Conservation (phyloP, 2,113 vertebrate genomes). For the Collichthys lucidus region DNA sequence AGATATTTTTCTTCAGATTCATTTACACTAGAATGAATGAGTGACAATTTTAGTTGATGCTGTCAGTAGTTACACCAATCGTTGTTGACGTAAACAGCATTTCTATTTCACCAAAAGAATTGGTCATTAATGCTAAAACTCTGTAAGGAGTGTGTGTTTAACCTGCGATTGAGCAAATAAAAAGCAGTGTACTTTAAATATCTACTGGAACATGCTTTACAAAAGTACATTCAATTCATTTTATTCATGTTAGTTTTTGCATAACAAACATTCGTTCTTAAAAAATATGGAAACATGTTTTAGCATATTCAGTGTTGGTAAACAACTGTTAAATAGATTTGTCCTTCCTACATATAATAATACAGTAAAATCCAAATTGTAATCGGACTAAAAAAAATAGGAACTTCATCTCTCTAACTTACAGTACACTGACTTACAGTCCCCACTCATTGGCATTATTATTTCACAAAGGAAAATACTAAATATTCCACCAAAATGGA, state of each 20-base stretch:
- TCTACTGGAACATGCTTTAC: constrained; percentile 42
- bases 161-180: constrained; percentile 43
- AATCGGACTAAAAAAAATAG: constrained; percentile 34
- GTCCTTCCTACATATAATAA: constrained; percentile 22
- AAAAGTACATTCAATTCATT: constrained; percentile 69
- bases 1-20: constrained; percentile 1
- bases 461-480: background rate
- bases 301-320: constrained; percentile 55
- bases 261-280: constrained; percentile 43
- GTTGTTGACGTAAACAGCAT: background rate
- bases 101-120: background rate
- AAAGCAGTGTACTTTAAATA: constrained; percentile 53
- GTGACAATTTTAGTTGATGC: background rate
- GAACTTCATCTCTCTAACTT: constrained; percentile 7
- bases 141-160: constrained; percentile 7
- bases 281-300: constrained; percentile 32
- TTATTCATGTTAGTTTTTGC: constrained; percentile 54
- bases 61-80: constrained; percentile 19
- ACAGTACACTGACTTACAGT: constrained; percentile 5
- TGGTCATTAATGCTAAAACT: constrained; percentile 26
- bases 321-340: constrained; percentile 47
- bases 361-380: constrained; percentile 26
- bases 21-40: background rate
- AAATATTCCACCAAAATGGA: constrained; percentile 7
- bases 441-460: constrained; percentile 24